Conservation (phyloP, 2,888 invertebrate species). For the Agelastica alni region DNA sequence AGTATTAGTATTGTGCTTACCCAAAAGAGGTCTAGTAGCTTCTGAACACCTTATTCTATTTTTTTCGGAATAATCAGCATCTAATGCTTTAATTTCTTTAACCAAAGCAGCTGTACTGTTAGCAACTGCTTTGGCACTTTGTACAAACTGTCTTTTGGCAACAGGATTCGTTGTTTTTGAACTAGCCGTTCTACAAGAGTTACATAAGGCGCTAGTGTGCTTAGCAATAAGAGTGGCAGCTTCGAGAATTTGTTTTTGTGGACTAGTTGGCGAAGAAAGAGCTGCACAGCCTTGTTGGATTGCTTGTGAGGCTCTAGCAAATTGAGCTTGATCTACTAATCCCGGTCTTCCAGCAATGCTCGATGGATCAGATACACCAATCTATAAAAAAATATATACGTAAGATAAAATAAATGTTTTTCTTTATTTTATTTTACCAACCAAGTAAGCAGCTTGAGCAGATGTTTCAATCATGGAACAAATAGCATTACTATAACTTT, state of each 20-base stretch:
- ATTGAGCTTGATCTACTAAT: conserved; percentile 85
- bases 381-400: conserved; percentile 52
- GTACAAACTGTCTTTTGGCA: conserved; percentile 95
- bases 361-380: conserved; percentile 90
- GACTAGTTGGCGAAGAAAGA: conserved; percentile 70
- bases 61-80: conserved; percentile 79
- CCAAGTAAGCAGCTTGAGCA: conserved; percentile 92
- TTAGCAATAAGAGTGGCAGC: conserved; percentile 95
- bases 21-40: conserved; percentile 78
- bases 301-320: conserved; percentile 85
- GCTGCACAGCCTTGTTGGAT: conserved; percentile 88
- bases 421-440: conserved; percentile 49
- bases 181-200: conserved; percentile 87
- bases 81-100: conserved; percentile 89
- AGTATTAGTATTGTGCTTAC: too few species aligned
- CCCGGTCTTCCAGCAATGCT: conserved; percentile 88
- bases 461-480: conserved; percentile 91
- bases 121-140: conserved; percentile 96
- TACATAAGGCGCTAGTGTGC: conserved; percentile 94
- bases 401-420: too few species aligned
- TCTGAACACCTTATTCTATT: conserved; percentile 74
- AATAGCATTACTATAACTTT: conserved; percentile 83
- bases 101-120: conserved; percentile 93
- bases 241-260: conserved; percentile 83
- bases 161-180: conserved; percentile 87